These are phyloP conservation scores for Meiosimyza decipiens DNA, from an alignment of 2,888 invertebrate genomes.

Conservation along the genomic window DNA sequence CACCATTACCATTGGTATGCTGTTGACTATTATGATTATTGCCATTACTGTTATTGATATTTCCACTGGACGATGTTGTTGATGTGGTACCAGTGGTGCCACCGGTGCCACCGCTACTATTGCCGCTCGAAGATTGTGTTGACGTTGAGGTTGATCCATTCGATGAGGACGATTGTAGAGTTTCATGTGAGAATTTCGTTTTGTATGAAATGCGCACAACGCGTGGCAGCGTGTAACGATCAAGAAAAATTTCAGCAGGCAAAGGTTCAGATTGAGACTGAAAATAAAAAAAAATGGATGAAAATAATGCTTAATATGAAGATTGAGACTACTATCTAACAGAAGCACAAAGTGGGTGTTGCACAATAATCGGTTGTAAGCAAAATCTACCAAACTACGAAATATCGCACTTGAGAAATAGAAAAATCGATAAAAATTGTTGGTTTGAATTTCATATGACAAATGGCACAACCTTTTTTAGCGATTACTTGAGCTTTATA, in stretches of 20 bases:
- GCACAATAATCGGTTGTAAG: too few relatives aligned
- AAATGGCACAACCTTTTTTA: background rate
- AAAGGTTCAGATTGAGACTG: conserved; percentile 62
- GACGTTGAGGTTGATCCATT: conserved; percentile 65
- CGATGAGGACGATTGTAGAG: conserved; percentile 65
- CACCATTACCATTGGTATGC: conserved; percentile 1
- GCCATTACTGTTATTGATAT: conserved; percentile 39
- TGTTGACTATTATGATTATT: conserved; percentile 12
- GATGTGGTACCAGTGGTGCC: conserved; percentile 43
- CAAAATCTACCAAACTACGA: background rate
- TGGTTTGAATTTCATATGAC: background rate
- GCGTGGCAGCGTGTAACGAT: conserved; percentile 64
- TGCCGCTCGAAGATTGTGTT: conserved; percentile 54
- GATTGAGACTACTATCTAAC: too few relatives aligned
- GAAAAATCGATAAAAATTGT: background rate
- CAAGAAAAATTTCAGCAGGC: conserved; percentile 64
- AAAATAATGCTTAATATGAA: background rate
- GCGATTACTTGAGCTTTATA: background rate
- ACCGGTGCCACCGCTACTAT: conserved; percentile 50
- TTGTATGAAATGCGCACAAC: conserved; percentile 62
- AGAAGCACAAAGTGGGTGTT: too few relatives aligned
- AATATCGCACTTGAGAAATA: too few relatives aligned
- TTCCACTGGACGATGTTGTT: conserved; percentile 43
- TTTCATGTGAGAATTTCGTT: conserved; percentile 62
- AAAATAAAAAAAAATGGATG: conserved; percentile 29